Percentiles rank a stretch among this genome's conserved stretches.
phyloP scores from a whole-genome alignment of 2,888 invertebrate species.

The Coenonympha glycerion region DNA sequence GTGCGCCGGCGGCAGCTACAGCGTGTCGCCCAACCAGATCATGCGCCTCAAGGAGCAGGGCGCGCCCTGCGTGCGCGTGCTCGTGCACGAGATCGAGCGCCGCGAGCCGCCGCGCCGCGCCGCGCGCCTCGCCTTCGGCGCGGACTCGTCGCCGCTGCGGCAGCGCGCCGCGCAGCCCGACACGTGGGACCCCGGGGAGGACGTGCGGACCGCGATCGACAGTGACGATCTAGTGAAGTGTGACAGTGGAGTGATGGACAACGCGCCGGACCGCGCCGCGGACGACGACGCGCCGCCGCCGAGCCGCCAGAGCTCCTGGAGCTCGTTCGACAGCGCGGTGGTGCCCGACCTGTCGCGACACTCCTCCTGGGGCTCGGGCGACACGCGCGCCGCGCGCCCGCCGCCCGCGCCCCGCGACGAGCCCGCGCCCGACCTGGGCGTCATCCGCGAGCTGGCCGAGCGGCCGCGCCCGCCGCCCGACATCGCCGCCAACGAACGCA shows the following conservation, averaged over 20 bases:
- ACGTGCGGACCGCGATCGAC: slow-evolving; percentile 46
- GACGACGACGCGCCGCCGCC: slow-evolving; percentile 53
- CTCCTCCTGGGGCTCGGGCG: slow-evolving; percentile 89
- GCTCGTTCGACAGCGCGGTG: slow-evolving; percentile 85
- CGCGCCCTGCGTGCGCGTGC: slow-evolving; percentile 79
- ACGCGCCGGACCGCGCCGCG: slow-evolving; percentile 76
- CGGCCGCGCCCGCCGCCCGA: slow-evolving; percentile 34
- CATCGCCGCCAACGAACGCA: slow-evolving; percentile 59
- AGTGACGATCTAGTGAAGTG: slow-evolving; percentile 69
- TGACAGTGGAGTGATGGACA: slow-evolving; percentile 72
- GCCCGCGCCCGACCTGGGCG: slow-evolving; percentile 50
- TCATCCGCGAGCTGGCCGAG: slow-evolving; percentile 57
- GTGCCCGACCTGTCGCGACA: slow-evolving; percentile 84
- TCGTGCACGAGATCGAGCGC: slow-evolving; percentile 81
- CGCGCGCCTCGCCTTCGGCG: slow-evolving; percentile 47
- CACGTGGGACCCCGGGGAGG: slow-evolving; percentile 82
- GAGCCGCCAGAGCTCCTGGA: slow-evolving; percentile 84
- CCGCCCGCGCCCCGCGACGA: slow-evolving; percentile 36
- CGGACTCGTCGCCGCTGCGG: slow-evolving; percentile 47
- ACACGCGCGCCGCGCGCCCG: slow-evolving; percentile 67
- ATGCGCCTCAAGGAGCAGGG: slow-evolving; percentile 82
- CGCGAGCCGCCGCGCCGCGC: slow-evolving; percentile 45
- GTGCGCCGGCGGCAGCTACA: slow-evolving; percentile 90
- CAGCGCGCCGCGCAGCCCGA: slow-evolving; percentile 70
- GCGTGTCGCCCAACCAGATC: slow-evolving; percentile 93